Evolutionary conservation across 1,140 invertebrate species (phyloP).

Genomic region (Aphelenchoides avenae): DNA sequence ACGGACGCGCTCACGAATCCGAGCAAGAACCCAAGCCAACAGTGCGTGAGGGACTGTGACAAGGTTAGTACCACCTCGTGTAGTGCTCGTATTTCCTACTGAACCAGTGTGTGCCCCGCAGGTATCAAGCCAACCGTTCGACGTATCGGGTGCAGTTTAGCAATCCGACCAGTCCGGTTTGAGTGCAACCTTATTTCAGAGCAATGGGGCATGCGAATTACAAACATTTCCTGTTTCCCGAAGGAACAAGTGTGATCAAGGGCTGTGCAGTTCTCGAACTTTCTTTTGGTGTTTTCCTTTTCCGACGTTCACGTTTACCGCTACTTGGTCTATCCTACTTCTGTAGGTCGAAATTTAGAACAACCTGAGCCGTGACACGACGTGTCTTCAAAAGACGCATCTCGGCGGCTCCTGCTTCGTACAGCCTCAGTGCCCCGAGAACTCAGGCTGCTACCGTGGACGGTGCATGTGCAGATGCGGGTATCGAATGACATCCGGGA

Average conservation of each 20-base stretch:
- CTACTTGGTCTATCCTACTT: too few relatives aligned
- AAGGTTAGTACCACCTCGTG: slow-evolving; percentile 26
- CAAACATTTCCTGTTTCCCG: slow-evolving; percentile 28
- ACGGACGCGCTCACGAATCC: slow-evolving; percentile 54
- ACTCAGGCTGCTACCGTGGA: slow-evolving; percentile 56
- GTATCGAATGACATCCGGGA: slow-evolving; percentile 35
- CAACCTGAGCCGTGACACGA: slow-evolving; percentile 54
- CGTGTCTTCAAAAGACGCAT: slow-evolving; percentile 41
- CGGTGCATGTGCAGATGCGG: slow-evolving; percentile 53
- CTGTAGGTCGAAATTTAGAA: slow-evolving; percentile 13
- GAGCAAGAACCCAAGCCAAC: slow-evolving; percentile 53
- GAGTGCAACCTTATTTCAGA: too few relatives aligned
- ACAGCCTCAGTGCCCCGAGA: slow-evolving; percentile 55
- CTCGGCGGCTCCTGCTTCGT: slow-evolving; percentile 56
- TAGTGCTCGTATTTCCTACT: background rate
- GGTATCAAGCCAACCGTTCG: too few relatives aligned
- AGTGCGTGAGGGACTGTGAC: slow-evolving; percentile 50
- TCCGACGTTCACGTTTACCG: too few relatives aligned
- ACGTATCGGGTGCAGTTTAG: too few relatives aligned
- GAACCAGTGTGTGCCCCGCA: background rate
- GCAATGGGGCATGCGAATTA: too few relatives aligned
- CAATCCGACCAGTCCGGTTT: too few relatives aligned
- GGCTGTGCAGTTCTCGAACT: too few relatives aligned
- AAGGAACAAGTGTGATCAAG: too few relatives aligned
- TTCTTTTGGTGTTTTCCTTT: too few relatives aligned